A percentile compares a stretch with the other conserved stretches of the same genome.
Evolutionary conservation across 1,140 invertebrate genomes (phyloP).

Genomic region (Thrips palmi): DNA sequence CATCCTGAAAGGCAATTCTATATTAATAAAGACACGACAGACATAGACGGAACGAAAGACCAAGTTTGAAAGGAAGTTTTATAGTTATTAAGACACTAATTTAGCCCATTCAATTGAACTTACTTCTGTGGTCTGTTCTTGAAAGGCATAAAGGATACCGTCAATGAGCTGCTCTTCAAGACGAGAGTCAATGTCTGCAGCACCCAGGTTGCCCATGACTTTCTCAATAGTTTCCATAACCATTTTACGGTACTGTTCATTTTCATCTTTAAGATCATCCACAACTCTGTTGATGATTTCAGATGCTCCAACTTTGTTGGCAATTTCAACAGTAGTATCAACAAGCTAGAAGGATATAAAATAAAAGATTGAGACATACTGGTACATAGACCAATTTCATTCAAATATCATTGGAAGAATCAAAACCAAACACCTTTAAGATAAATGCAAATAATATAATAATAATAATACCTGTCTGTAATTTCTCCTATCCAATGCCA

Average conservation of each 20-base stretch:
- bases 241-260: slow-evolving; percentile 99
- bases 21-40: slow-evolving; percentile 10
- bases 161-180: slow-evolving; percentile 98
- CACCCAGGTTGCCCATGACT: slow-evolving; percentile 92
- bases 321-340: slow-evolving; percentile 99
- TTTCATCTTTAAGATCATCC: slow-evolving; percentile 98
- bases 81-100: slow-evolving; percentile 5
- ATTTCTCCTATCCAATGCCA: slow-evolving; percentile 95
- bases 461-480: slow-evolving; percentile 57
- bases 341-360: slow-evolving; percentile 45
- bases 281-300: slow-evolving; percentile 98
- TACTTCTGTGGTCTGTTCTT: slow-evolving; percentile 97
- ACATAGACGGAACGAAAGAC: no score
- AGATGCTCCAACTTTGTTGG: slow-evolving; percentile 96
- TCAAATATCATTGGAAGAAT: no score
- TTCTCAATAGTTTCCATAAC: slow-evolving; percentile 99
- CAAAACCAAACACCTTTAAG: no score
- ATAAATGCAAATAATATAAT: slow-evolving; percentile 3
- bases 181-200: slow-evolving; percentile 92
- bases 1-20: slow-evolving; percentile 44
- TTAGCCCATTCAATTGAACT: slow-evolving; percentile 16
- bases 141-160: slow-evolving; percentile 97
- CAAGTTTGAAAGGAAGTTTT: no score
- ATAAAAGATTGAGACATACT: slow-evolving; percentile 7
- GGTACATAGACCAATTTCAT: slow-evolving; percentile 4